phyloP scores from a whole-genome alignment of 1,140 invertebrate genomes.

The Camponotus pennsylvanicus region DNA sequence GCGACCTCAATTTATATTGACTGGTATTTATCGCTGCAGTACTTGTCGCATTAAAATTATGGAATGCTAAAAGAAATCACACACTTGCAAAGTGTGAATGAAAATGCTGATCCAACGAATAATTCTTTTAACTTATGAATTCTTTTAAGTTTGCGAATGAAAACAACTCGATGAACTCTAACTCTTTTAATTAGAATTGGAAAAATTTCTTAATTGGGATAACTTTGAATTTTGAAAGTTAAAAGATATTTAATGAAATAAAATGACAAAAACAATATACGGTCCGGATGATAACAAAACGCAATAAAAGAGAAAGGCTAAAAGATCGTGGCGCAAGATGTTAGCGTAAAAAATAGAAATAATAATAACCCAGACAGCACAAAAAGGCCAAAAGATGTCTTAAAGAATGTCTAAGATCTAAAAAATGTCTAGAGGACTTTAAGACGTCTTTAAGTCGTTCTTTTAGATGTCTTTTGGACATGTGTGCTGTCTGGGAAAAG shows the following conservation, averaged over 20 bases:
- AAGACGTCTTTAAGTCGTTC: too few relatives aligned
- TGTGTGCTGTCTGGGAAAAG: too few relatives aligned
- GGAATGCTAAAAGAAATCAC: not conserved
- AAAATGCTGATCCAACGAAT: not conserved
- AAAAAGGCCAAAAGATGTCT: too few relatives aligned
- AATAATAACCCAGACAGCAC: too few relatives aligned
- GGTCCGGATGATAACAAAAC: too few relatives aligned
- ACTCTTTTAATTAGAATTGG: not conserved
- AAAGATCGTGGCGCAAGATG: too few relatives aligned
- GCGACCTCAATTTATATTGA: slow-evolving; percentile 78
- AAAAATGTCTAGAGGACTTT: too few relatives aligned
- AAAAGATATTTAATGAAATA: not conserved
- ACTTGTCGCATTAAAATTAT: not conserved
- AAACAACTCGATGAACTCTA: not conserved
- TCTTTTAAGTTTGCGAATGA: not conserved
- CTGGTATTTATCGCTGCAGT: not conserved
- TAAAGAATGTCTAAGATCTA: too few relatives aligned
- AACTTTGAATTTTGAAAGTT: not conserved
- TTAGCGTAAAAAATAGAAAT: too few relatives aligned
- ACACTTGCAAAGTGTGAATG: not conserved
- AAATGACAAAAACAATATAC: too few relatives aligned
- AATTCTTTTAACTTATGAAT: not conserved
- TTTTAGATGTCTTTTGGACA: too few relatives aligned
- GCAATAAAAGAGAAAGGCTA: too few relatives aligned
- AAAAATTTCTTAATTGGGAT: not conserved